Evolutionary conservation across 2,113 vertebrate species (phyloP).

Genomic region (pig (Sus scrofa)): T2T-Sscrofa CM000815.6:125931001-125931500

Average conservation of each 20-base stretch:
- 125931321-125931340: background rate
- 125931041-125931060: background rate
- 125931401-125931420: conserved; percentile 50
- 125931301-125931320: background rate
- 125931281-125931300: background rate
- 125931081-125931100: background rate
- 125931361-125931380: background rate
- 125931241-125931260: background rate
- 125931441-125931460: conserved; percentile 30
- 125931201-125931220: background rate
- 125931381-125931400: conserved; percentile 28
- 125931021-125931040: background rate
- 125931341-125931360: background rate
- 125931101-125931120: background rate
- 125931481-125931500: background rate
- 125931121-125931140: background rate
- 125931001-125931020: background rate
- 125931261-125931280: background rate
- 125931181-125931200: background rate
- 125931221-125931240: background rate
- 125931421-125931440: conserved; percentile 23
- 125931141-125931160: background rate
- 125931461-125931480: background rate
- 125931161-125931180: background rate
- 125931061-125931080: background rate